Base-by-base conservation (phyloP, 2,888 invertebrate genomes). In the Tanypteryx hageni region DNA sequence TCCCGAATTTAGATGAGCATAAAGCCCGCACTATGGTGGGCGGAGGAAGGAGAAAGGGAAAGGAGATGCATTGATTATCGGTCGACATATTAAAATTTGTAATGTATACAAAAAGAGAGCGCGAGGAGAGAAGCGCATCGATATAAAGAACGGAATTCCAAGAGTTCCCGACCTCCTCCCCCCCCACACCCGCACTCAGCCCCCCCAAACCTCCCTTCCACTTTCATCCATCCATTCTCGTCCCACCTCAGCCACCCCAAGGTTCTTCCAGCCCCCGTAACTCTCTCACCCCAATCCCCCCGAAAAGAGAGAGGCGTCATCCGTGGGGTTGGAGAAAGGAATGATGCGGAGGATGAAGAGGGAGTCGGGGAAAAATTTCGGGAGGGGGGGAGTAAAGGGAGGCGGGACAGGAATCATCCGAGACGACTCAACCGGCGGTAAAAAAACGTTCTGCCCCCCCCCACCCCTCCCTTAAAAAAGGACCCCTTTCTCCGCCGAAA, bases 1-100 rank as follows among this genome's bases (percentile, higher is more conserved):
- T 89, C 89, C 89, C 89, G 89, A 89, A 89, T 89, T 89, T 89
- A 64, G 89, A 89, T 89, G 89, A 89, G 89, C 64, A 89, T 89
- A 86, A 86, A 86, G 27, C 86, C 61, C 31, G 61, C 16, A 57
- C 56, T 44, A 14, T 0, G 83, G 10, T 5, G 31, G 18, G 57
- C 18, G 5, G 83, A 83, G 2, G 31, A 27, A 16, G 27, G 61
- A 16, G 86, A 44, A 64, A 64, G 44, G 16, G 18, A 64, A 64
- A 61, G 44, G 44, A 89, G 64, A 44, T 68, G 89, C 89, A 89
- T 89, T 61, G 89, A 89, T 89, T 89, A 89, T 89, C 89, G 89
- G 89, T 64, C 31, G 64, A 64, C 89, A 89, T 89, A 89, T 89
- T 89, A 89, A 89, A 89, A 89, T 89, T 89, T 68, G 89, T 68